Conservation (phyloP, 2,888 invertebrate genomes). For the Melanostoma mellinum region DNA sequence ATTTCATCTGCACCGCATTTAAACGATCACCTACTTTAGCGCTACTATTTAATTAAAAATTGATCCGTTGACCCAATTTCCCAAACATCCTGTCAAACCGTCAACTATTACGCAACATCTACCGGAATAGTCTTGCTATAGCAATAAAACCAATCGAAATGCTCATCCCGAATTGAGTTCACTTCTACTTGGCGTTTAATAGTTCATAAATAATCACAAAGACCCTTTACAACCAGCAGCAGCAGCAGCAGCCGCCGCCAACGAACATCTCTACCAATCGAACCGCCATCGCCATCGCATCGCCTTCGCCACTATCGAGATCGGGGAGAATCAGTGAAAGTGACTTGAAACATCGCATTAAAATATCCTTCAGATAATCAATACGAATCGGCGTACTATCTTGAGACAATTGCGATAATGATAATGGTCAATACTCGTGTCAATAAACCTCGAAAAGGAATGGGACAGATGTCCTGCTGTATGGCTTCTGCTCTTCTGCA, state of each 20-base stretch:
- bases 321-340: constrained; percentile 25
- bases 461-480: constrained; percentile 70
- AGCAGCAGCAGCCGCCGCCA: constrained; percentile 37
- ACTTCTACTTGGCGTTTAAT: constrained; percentile 36
- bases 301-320: constrained; percentile 13
- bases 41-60: constrained; percentile 7
- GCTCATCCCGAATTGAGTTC: constrained; percentile 58
- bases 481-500: constrained; percentile 40
- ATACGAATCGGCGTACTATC: constrained; percentile 5
- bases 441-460: constrained; percentile 66
- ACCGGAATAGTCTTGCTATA: constrained; percentile 11
- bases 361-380: constrained; percentile 38
- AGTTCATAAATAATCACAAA: constrained; percentile 52
- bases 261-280: neutral
- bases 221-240: constrained; percentile 15
- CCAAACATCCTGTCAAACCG: constrained; percentile 23
- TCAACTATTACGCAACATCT: constrained; percentile 39
- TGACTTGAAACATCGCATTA: neutral
- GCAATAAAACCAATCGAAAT: constrained; percentile 53
- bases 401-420: constrained; percentile 43
- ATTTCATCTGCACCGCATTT: constrained; percentile 51
- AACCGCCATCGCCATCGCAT: constrained; percentile 15
- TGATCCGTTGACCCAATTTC: constrained; percentile 48
- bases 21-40: constrained; percentile 10
- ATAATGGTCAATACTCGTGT: constrained; percentile 60